Conservation (phyloP, 1,140 invertebrate species). For the Laupala kohalensis region DNA sequence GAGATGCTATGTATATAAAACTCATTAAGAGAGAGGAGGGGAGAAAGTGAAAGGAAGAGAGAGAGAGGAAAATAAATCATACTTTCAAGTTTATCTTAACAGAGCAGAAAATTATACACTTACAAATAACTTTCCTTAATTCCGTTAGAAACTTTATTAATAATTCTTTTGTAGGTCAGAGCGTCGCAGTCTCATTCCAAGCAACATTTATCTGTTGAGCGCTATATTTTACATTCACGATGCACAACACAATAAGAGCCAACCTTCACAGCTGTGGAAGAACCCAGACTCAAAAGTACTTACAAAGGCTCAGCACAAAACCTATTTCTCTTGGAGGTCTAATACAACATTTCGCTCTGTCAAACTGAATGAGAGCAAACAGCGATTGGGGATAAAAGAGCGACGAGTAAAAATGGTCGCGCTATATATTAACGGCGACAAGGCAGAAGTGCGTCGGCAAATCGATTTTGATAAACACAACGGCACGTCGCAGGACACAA, state of each 20-base stretch:
- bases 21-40: too few relatives aligned
- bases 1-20: too few relatives aligned
- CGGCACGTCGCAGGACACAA: not conserved
- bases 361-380: not conserved
- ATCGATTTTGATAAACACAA: not conserved
- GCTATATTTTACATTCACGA: not conserved
- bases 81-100: too few relatives aligned
- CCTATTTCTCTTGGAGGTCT: not conserved
- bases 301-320: not conserved
- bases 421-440: not conserved
- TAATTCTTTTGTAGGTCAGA: too few relatives aligned
- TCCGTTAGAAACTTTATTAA: too few relatives aligned
- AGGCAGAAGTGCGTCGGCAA: not conserved
- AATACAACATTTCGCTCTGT: not conserved
- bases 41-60: too few relatives aligned
- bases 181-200: too few relatives aligned
- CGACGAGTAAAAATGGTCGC: not conserved
- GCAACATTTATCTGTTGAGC: too few relatives aligned
- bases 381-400: not conserved
- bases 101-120: too few relatives aligned
- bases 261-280: not conserved
- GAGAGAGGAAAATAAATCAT: too few relatives aligned
- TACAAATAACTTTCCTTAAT: too few relatives aligned
- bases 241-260: not conserved
- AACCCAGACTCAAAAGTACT: not conserved